Evolutionary conservation across 2,797 vertebrate species (phyloP).

Genomic region (Rousettus madagascariensis): DNA sequence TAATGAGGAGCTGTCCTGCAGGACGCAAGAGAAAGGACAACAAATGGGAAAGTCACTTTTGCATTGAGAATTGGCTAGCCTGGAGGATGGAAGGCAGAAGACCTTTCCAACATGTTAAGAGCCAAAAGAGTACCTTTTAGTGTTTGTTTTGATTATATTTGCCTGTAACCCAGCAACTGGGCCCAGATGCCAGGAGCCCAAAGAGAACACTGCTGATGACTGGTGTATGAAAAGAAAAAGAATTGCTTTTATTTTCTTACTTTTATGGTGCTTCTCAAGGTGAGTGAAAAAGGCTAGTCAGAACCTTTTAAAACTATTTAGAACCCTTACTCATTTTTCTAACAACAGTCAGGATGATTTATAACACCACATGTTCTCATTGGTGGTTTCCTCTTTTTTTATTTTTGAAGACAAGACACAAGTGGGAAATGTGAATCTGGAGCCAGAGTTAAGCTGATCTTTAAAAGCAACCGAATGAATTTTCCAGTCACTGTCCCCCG

Average conservation of each 20-base stretch:
- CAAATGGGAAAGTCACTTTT: constrained; percentile 58
- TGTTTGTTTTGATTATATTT: constrained; percentile 81
- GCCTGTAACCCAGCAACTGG: constrained; percentile 80
- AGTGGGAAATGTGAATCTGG: constrained; percentile 74
- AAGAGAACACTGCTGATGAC: constrained; percentile 67
- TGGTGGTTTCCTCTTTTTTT: constrained; percentile 74
- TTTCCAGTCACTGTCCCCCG: constrained; percentile 53
- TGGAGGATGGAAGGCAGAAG: constrained; percentile 72
- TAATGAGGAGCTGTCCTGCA: constrained; percentile 47
- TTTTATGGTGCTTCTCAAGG: constrained; percentile 72
- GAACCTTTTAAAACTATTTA: constrained; percentile 48
- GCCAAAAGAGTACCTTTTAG: constrained; percentile 81
- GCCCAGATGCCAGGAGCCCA: constrained; percentile 76
- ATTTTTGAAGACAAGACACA: constrained; percentile 77
- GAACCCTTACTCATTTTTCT: constrained; percentile 66
- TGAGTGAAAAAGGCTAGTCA: constrained; percentile 60
- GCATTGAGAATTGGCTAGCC: constrained; percentile 40
- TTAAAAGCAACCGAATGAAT: constrained; percentile 58
- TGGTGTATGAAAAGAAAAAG: constrained; percentile 66
- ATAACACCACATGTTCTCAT: constrained; percentile 61
- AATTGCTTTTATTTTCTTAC: constrained; percentile 71
- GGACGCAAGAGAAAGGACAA: constrained; percentile 53
- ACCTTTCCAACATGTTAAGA: constrained; percentile 73
- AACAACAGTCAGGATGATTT: constrained; percentile 68
- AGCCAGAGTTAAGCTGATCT: constrained; percentile 66